Percentiles rank a stretch among this genome's conserved stretches.
phyloP scores from a whole-genome alignment of 2,797 vertebrate species.

The Gambelia wislizenii region DNA sequence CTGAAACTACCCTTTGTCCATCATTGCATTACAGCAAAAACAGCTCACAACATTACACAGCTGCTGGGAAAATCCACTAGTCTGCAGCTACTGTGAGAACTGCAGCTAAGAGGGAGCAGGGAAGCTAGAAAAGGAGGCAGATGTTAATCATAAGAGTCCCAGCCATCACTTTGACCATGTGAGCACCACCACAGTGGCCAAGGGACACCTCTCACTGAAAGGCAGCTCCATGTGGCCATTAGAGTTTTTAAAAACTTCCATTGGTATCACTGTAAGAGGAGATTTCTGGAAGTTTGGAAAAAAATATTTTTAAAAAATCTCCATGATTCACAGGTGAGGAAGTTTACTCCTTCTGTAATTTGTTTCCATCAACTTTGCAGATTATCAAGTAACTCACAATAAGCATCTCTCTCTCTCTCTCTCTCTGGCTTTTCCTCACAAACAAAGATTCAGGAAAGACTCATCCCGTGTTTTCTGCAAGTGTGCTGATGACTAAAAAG shows the following conservation, averaged over 20 bases:
- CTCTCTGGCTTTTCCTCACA: too few species aligned
- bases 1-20: too few species aligned
- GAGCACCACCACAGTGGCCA: background rate
- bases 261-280: background rate
- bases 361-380: too few species aligned
- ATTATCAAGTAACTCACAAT: too few species aligned
- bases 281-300: background rate
- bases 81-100: background rate
- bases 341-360: background rate
- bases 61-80: background rate
- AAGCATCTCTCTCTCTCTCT: too few species aligned
- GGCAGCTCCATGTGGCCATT: background rate
- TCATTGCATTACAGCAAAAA: background rate
- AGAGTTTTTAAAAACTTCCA: background rate
- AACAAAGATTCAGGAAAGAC: too few species aligned
- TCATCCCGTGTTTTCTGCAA: too few species aligned
- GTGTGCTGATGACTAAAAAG: too few species aligned
- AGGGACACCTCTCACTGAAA: background rate
- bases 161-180: too few species aligned
- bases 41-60: background rate
- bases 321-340: background rate
- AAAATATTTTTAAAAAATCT: background rate
- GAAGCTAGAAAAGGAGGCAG: background rate
- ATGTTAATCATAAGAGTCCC: too few species aligned
- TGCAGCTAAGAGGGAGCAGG: background rate